Evolutionary conservation across 2,797 vertebrate species (phyloP).

Genomic region (Arremon brunneinucha): DNA sequence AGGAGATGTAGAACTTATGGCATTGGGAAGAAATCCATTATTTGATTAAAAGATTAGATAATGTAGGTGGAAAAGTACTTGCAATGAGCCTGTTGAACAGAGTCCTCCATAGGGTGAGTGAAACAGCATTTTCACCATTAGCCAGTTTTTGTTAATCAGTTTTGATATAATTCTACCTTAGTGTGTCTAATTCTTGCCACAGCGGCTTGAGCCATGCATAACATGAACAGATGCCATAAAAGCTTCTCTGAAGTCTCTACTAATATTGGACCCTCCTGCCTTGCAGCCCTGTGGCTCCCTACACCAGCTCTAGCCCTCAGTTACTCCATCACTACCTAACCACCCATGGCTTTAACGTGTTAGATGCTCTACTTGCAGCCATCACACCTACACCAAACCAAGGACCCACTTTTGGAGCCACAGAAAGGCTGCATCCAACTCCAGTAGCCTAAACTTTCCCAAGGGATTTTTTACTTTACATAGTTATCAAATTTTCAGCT

Average conservation of each 20-base stretch:
- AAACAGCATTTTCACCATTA: slow-evolving; percentile 47
- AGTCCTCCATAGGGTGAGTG: not conserved
- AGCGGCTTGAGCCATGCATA: not conserved
- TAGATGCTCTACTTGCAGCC: not conserved
- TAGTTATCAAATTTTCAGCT: not conserved
- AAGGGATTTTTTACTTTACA: not conserved
- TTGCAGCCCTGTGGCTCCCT: not conserved
- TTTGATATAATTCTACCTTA: slow-evolving; percentile 60
- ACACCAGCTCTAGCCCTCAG: not conserved
- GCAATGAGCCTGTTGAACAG: slow-evolving; percentile 30
- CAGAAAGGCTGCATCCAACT: not conserved
- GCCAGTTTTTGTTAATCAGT: slow-evolving; percentile 52
- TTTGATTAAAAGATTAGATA: slow-evolving; percentile 68
- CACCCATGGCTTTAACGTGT: fast-evolving
- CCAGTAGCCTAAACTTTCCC: not conserved
- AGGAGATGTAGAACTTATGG: slow-evolving; percentile 17
- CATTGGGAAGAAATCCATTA: slow-evolving; percentile 44
- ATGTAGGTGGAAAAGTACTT: slow-evolving; percentile 40
- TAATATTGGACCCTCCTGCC: not conserved
- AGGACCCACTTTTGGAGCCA: not conserved
- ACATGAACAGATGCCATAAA: not conserved
- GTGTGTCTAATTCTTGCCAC: slow-evolving; percentile 9
- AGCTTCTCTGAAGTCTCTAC: not conserved
- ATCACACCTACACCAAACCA: not conserved
- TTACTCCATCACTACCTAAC: not conserved